Evolutionary conservation across 2,113 vertebrate genomes (phyloP), one percentile per base, ranked within the genome.

Genomic region (Malurus alboscapulatus): DNA sequence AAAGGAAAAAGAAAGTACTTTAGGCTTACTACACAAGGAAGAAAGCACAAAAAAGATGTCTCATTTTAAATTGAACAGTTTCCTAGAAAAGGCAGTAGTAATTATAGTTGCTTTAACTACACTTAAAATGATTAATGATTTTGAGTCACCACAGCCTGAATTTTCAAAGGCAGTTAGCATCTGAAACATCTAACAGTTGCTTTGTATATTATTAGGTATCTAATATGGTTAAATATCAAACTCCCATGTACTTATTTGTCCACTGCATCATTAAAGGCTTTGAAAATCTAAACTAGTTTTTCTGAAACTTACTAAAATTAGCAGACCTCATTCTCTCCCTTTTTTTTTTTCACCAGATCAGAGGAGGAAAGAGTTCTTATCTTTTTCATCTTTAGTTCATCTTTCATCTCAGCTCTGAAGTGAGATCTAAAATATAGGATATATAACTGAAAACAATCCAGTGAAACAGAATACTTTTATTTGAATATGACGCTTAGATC

Each of bases 91-190:
- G 30, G 36, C 34, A 62, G 30, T 19, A 69, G 20, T 51, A 86
- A 84, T 80, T 86, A 79, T 2, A 92, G 51, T 45, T 77, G 51
- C 68, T 84, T 84, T 51, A 88, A 80, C 59, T 84, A 79, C 45
- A 84, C 50, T 91, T 95, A 84, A 72, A 94, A 78, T 61, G 20
- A 93, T 74, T 50, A 66, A 95, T 71, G 51, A 77, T 86, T 83
- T 66, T 84, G 82, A 91, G 48, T 53, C 79, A 84, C 47, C 51
- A 77, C 10, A 59, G 67, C 40, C 24, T 74, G 47, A 24, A 69
- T 85, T 92, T 94, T 90, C 55, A 88, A 90, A 93, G 51, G 34
- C 54, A 54, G 61, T 77, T 38, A 62, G 54, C 32, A 73, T 58
- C 71, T 86, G 55, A 96, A 93, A 68, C 25, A 83, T 21, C 58